phyloP scores from a whole-genome alignment of 1,140 invertebrate genomes.

The Manduca sexta region DNA sequence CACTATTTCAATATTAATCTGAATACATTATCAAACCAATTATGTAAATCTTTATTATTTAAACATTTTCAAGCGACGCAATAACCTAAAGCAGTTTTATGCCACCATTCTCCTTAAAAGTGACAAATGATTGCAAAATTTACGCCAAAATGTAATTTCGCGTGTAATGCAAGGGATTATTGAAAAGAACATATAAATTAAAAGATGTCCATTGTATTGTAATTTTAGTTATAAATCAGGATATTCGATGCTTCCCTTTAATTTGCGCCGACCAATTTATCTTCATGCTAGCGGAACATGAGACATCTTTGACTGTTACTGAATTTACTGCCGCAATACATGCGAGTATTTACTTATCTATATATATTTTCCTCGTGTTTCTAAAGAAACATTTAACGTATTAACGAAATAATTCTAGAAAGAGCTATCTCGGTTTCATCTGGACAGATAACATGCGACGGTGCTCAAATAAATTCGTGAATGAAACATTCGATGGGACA shows the following conservation, averaged over 20 bases:
- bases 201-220: conserved; percentile 43
- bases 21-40: conserved; percentile 29
- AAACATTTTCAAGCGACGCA: conserved; percentile 9
- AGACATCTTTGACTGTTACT: conserved; percentile 26
- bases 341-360: conserved; percentile 7
- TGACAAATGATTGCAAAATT: conserved; percentile 20
- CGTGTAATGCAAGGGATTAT: conserved; percentile 26
- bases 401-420: no score
- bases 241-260: conserved; percentile 44
- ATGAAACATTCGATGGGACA: conserved; percentile 2
- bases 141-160: conserved; percentile 20
- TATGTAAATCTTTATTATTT: conserved; percentile 28
- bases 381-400: no score
- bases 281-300: conserved; percentile 26
- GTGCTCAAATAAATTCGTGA: not conserved
- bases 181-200: conserved; percentile 42
- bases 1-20: conserved; percentile 22
- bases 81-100: conserved; percentile 6
- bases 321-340: conserved; percentile 30
- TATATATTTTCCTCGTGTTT: not conserved
- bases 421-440: no score
- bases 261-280: conserved; percentile 37
- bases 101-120: conserved; percentile 7
- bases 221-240: conserved; percentile 50
- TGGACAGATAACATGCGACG: no score